Evolutionary conservation across 1,140 invertebrate genomes (phyloP), one percentile per base, ranked within the genome.

Genomic region (Drosophila malerkotliana): DNA sequence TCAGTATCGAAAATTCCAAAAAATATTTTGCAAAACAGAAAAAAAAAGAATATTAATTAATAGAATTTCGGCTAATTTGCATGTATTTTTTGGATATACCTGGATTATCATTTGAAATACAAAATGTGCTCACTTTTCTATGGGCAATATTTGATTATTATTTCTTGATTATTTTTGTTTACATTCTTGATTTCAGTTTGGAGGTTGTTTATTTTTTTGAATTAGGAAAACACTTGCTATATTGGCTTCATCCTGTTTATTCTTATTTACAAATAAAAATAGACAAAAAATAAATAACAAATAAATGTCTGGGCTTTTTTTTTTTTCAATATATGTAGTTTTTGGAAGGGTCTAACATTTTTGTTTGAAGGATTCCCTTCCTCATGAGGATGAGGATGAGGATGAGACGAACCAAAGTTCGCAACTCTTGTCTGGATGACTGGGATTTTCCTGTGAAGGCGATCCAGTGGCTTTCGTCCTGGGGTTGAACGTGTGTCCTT

Each of bases 401-500:
- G 28, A 68, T 18, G 24, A 21, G 21, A 21, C 48, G 24, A 68
- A 47, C 30, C 63, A 48, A 26, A 54, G 66, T 32, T 55, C 21
- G 24, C 49, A 55, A 56, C 51, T 69, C 39, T 45, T n/a, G 64
- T n/a, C 44, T 26, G 24, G 28, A 37, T 54, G 55, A 39, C 51
- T 39, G 52, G 32, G 55, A 56, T 54, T 52, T 62, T 58, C 28
- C 21, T 24, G 30, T 48, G 32, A 8, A 7, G 8, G 32, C 8
- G 8, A 12, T 10, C 2, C 34, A 21, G 34, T 41, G 63, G 7
- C 14, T 21, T 54, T 14, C 56, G 64, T 39, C 49, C 37, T 60
- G 73, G 66, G 54, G 64, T 66, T 71, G 67, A 69, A 71, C 44
- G 34, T 72, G 71, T 76, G 76, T 79, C 79, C 80, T 83, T 83